Conservation (phyloP, 2,113 vertebrate genomes). For the Helogale parvula region DNA sequence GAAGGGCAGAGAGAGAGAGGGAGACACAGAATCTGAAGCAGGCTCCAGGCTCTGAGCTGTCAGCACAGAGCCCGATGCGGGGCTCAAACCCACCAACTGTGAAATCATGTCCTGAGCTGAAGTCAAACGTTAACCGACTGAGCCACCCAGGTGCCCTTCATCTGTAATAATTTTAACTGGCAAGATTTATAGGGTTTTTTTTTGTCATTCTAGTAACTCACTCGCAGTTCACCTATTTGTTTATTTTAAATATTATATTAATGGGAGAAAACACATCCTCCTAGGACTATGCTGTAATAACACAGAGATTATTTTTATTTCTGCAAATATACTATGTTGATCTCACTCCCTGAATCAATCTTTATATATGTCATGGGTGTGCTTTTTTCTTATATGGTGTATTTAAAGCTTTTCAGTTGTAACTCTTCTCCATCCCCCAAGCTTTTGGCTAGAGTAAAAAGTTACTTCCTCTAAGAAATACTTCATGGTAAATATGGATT, state of each 20-base stretch:
- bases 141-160: background rate
- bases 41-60: too few species aligned
- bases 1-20: too few species aligned
- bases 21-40: too few species aligned
- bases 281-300: background rate
- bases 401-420: background rate
- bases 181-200: background rate
- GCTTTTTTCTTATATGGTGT: background rate
- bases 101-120: too few species aligned
- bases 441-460: background rate
- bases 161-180: slow-evolving; percentile 26
- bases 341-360: background rate
- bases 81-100: too few species aligned
- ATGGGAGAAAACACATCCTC: background rate
- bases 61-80: too few species aligned
- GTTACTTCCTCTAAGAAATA: slow-evolving; percentile 31
- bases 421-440: background rate
- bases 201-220: slow-evolving; percentile 10
- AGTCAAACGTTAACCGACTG: too few species aligned
- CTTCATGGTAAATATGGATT: background rate
- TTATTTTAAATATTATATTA: slow-evolving; percentile 33
- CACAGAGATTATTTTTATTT: background rate
- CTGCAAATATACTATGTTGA: background rate
- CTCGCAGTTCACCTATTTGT: background rate
- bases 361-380: background rate